Base-by-base conservation (phyloP, 2,888 invertebrate genomes). In the Nomada ferruginata region DNA sequence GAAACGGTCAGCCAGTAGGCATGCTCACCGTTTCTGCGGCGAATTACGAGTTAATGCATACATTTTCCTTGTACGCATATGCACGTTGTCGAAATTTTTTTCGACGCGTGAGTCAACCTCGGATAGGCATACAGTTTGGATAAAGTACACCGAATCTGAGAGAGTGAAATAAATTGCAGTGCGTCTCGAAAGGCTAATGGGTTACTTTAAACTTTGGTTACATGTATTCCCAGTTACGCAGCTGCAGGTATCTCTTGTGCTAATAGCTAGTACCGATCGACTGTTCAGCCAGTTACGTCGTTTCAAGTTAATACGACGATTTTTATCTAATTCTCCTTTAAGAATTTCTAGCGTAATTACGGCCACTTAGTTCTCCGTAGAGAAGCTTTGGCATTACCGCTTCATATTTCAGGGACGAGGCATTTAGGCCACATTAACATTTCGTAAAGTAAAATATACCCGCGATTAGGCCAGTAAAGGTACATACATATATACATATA, bases 221-320 rank as follows among this genome's bases (percentile, higher is more conserved):
- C 13, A 3, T 0, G 42, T 2, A 36, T 15, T 71, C 29, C 29
- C 26, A 44, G 63, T 75, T 61, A 42, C 20, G 68, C 64, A 47
- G 70, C 52, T 80, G 44, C 85, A 80, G 76, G 85, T 85, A 83
- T 76, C 69, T 47, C 68, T 15, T 18, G 18, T 60, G 65, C 29
- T 83, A 85, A 83, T 83, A 68, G 59, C 75, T 66, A 79, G 75
- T 79, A 81, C 74, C 59, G 74, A 73, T 26, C 13, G 20, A 42
- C 53, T 20, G 2, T 20, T 53, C 47, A 29, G 50, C 65, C 26
- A 47, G 13, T 73, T 42, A 70, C 44, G 53, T 42, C 5, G 60
- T 50, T 47, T 20, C 29, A 15, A 55, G 42, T 64, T 81, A 84
- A 76, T 84, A 72, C 84, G 26, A 18, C 11, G 83, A 85, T 83